Conservation (phyloP, 2,113 vertebrate species). For the Hippocampus mohnikei region DNA sequence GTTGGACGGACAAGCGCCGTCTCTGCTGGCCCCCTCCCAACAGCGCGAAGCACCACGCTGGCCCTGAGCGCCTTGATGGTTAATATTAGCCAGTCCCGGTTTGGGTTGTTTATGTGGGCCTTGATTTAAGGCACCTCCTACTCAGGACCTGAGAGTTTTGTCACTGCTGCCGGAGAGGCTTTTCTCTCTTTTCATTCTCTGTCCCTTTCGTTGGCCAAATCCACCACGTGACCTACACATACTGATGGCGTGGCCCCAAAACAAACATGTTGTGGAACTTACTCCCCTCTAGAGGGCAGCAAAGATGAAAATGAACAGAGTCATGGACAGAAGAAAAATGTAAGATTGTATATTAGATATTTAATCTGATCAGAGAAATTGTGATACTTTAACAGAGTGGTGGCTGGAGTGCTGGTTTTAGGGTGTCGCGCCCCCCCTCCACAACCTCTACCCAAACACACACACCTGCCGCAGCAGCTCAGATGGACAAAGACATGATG, state of each 20-base stretch:
- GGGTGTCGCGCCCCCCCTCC: conserved; percentile 1
- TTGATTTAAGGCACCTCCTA: conserved; percentile 62
- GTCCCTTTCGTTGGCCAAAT: not conserved
- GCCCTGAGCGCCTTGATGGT: conserved; percentile 47
- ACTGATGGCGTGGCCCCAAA: conserved; percentile 13
- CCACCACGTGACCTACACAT: conserved; percentile 2
- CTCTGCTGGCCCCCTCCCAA: conserved; percentile 7
- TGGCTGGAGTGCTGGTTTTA: conserved; percentile 23
- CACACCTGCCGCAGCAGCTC: conserved; percentile 41
- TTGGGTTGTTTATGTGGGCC: conserved; percentile 58
- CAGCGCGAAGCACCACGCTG: conserved; percentile 19
- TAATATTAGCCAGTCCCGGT: conserved; percentile 65
- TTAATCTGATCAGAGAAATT: conserved; percentile 39
- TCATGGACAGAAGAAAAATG: conserved; percentile 28
- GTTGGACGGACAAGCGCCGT: conserved; percentile 51
- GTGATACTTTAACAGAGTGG: conserved; percentile 18
- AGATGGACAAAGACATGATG: conserved; percentile 70
- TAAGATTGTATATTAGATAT: conserved; percentile 55
- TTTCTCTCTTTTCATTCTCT: conserved; percentile 39
- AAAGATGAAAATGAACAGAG: conserved; percentile 19
- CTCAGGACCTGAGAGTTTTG: conserved; percentile 65
- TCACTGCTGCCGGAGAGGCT: conserved; percentile 68
- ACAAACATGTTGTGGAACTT: conserved; percentile 26
- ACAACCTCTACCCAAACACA: not conserved
- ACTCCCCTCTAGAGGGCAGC: conserved; percentile 48